A percentile compares a stretch with the other conserved stretches of the same genome.
Evolutionary conservation across 2,888 invertebrate genomes (phyloP).

Genomic region (Sinelater perroti): DNA sequence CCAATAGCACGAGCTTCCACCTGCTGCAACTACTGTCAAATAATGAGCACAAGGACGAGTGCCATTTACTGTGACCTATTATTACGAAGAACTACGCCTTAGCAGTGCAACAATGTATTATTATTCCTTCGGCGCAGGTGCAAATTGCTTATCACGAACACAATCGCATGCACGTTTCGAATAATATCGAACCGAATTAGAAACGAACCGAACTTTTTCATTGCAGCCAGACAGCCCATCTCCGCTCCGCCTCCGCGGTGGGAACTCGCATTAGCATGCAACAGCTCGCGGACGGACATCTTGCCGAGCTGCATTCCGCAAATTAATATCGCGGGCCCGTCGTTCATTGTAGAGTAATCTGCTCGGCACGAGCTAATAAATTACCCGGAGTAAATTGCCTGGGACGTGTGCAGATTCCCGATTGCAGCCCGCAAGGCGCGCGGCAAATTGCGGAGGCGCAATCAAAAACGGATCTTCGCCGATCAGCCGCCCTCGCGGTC

Average conservation of each 20-base stretch:
- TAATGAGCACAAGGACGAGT: conserved; percentile 34
- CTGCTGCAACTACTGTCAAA: conserved; percentile 27
- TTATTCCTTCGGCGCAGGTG: conserved; percentile 11
- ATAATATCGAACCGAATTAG: no score
- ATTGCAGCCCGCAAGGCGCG: conserved; percentile 2
- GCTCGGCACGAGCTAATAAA: conserved; percentile 18
- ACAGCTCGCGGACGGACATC: no score
- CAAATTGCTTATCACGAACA: conserved; percentile 1
- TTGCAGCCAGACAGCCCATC: no score
- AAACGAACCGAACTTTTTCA: no score
- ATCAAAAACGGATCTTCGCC: background rate
- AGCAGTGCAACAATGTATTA: conserved; percentile 6
- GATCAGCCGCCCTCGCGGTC: background rate
- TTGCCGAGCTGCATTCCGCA: background rate
- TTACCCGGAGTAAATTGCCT: conserved; percentile 16
- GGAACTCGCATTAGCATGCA: no score
- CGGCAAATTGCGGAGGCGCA: background rate
- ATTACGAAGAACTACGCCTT: conserved; percentile 12
- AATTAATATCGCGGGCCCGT: background rate
- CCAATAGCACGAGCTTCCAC: conserved; percentile 28
- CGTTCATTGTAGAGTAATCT: conserved; percentile 10
- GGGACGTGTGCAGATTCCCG: conserved; percentile 6
- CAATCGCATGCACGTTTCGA: no score
- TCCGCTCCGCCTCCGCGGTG: no score
- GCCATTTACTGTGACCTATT: conserved; percentile 24